These are phyloP conservation scores for Tenthredo notha DNA, from an alignment of 2,888 invertebrate species.

Conservation along the genomic window DNA sequence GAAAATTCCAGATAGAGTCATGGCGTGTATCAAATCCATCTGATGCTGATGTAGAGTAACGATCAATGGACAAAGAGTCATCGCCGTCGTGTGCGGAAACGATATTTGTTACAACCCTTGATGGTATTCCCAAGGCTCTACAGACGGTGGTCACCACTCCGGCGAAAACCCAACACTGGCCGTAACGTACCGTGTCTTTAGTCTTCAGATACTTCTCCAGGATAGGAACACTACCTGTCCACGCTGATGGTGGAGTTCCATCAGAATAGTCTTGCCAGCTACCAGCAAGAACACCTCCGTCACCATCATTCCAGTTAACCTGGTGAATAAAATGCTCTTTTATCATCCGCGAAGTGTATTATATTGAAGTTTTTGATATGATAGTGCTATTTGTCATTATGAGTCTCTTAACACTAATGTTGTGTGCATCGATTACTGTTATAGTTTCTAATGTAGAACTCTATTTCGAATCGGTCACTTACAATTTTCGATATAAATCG, in stretches of 20 bases:
- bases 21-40: constrained; percentile 81
- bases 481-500: constrained; percentile 87
- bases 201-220: constrained; percentile 85
- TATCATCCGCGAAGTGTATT: not conserved
- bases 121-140: constrained; percentile 89
- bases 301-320: constrained; percentile 88
- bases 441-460: not conserved
- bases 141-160: constrained; percentile 91
- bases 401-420: not conserved
- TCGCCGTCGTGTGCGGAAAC: constrained; percentile 93
- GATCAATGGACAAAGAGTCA: constrained; percentile 88
- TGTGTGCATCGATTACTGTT: not conserved
- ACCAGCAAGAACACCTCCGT: constrained; percentile 86
- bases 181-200: constrained; percentile 86
- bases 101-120: constrained; percentile 90
- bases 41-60: constrained; percentile 82
- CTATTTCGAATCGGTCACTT: constrained; percentile 62
- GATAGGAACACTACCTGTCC: constrained; percentile 91
- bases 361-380: not conserved
- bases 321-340: constrained; percentile 61
- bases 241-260: constrained; percentile 88
- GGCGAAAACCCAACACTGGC: constrained; percentile 94
- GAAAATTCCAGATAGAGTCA: constrained; percentile 93
- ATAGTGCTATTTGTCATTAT: not conserved
- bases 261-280: constrained; percentile 89